A percentile compares a stretch with the other conserved stretches of the same genome.
Conservation (phyloP, 2,113 vertebrate species). For the Prinia subflava region DNA sequence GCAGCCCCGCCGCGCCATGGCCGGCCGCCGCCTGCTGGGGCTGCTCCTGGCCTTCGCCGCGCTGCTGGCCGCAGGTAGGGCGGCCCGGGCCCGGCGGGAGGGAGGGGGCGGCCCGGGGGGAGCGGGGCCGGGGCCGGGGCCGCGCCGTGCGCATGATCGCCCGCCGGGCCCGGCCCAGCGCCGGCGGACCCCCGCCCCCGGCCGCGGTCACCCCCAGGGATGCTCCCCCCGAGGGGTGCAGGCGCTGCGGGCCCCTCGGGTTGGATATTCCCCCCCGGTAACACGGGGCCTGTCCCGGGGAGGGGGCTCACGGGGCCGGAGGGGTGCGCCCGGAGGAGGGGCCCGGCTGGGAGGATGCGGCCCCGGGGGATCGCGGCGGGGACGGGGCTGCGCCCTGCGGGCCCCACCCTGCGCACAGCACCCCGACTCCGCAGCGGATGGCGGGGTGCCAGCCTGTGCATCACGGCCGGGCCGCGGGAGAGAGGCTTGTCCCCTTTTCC, state of each 20-base stretch:
- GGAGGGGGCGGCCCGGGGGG: neutral
- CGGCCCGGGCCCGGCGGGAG: neutral
- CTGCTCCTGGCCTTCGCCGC: neutral
- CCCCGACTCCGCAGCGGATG: constrained; percentile 5
- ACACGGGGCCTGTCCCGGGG: neutral
- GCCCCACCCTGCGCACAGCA: neutral
- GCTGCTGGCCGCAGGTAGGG: neutral
- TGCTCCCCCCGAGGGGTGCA: neutral
- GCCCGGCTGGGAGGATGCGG: neutral
- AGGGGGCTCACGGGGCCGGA: neutral
- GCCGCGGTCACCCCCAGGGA: too few relatives aligned
- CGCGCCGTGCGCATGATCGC: neutral
- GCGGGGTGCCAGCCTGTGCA: neutral
- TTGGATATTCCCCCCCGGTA: neutral
- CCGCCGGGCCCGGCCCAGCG: neutral
- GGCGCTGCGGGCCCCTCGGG: neutral
- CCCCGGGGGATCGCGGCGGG: neutral
- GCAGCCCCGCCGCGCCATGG: neutral
- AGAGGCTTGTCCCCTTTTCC: neutral
- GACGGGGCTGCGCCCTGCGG: neutral
- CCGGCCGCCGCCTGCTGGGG: neutral
- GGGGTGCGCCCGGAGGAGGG: neutral
- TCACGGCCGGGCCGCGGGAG: neutral
- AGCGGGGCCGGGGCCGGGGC: too few relatives aligned
- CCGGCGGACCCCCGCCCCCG: neutral